Evolutionary conservation across 2,888 invertebrate species (phyloP), one percentile per base, ranked within the genome.

Genomic region (Sepiola atlantica): DNA sequence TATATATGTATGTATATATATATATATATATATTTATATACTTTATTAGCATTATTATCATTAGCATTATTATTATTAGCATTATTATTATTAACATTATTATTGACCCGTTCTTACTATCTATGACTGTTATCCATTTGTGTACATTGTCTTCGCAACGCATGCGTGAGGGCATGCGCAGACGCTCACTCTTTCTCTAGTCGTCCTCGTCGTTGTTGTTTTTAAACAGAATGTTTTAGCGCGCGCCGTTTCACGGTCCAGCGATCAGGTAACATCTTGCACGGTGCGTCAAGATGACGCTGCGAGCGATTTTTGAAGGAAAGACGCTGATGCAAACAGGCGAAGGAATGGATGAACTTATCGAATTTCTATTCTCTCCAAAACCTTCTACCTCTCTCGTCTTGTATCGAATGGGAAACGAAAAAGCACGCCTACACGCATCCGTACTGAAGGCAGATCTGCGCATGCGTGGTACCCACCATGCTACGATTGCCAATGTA

Each of bases 231-330:
- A 45, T 35, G 28, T 92, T 35, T 35, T 77, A 77, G 77, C 77
- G n/a, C 77, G n/a, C 77, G n/a, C 18, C n/a, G n/a, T 77, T 77
- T 77, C n/a, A 77, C 77, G 77, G 77, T 77, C n/a, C 77, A 77
- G n/a, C n/a, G 77, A 77, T 77, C n/a, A n/a, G n/a, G 12, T 32
- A 77, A 77, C n/a, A 77, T 77, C 77, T 77, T 77, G n/a, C n/a
- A 32, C n/a, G n/a, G 77, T 77, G n/a, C 77, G 77, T 77, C 77
- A n/a, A 77, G n/a, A 77, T 77, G 77, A 77, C 77, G 18, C n/a
- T 32, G 77, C n/a, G 77, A 77, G 77, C n/a, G 77, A 77, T 77
- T 77, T 77, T 77, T 77, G 77, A 77, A 77, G 77, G 77, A n/a
- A n/a, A 77, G 77, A 77, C 21, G 77, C n/a, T 77, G 77, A 77